Percentiles rank a stretch among this genome's conserved stretches.
Conservation (phyloP, 1,140 invertebrate species). For the Harpegnathos saltator region DNA sequence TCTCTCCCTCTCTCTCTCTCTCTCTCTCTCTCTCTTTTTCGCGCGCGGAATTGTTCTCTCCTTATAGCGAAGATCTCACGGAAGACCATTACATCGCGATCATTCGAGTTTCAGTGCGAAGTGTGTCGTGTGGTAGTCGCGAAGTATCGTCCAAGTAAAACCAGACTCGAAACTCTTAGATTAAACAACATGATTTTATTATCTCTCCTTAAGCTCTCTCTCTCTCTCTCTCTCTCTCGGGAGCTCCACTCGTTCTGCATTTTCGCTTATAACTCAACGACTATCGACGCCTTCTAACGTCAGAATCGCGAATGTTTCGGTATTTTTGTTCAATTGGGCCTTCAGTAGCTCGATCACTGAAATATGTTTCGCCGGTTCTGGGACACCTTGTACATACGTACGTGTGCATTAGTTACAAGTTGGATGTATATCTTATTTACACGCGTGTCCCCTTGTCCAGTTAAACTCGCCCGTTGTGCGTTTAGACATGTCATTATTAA, state of each 20-base stretch:
- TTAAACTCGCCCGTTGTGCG: slow-evolving; percentile 84
- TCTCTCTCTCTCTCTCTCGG: not conserved
- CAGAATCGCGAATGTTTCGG: not conserved
- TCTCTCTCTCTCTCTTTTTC: no score
- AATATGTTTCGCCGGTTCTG: slow-evolving; percentile 33
- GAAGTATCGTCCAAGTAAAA: slow-evolving; percentile 17
- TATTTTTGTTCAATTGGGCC: not conserved
- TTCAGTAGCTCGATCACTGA: not conserved
- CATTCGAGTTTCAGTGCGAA: not conserved
- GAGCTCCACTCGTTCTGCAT: not conserved
- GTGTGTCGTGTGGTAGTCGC: not conserved
- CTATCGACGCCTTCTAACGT: not conserved
- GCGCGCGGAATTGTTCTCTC: not conserved
- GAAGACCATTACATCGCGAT: not conserved
- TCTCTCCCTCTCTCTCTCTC: no score
- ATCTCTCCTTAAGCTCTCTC: not conserved
- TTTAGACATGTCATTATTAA: slow-evolving; percentile 82
- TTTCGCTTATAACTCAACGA: not conserved
- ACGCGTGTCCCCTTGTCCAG: slow-evolving; percentile 66
- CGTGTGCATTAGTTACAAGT: slow-evolving; percentile 53
- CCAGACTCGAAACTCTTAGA: not conserved
- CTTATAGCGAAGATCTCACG: not conserved
- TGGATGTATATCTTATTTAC: slow-evolving; percentile 76
- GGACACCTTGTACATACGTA: slow-evolving; percentile 7
- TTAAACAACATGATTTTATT: slow-evolving; percentile 19